phyloP scores from a whole-genome alignment of 2,888 invertebrate genomes.

The Drosophila meridionalis region DNA sequence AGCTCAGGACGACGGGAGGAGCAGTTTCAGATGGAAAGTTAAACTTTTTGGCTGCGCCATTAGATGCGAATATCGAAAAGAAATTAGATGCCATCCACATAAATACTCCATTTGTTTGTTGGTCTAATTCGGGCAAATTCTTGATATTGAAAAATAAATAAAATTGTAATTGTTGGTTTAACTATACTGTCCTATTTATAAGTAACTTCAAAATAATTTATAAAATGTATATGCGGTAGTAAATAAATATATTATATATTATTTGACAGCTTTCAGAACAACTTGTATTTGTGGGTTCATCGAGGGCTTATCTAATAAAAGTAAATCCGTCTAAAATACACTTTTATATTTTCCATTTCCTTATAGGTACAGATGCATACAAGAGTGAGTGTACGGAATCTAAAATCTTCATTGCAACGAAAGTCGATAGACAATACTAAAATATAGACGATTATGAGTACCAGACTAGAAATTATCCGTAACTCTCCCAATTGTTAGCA shows the following conservation, averaged over 20 bases:
- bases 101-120: not conserved
- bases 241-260: slow-evolving; percentile 2
- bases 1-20: not conserved
- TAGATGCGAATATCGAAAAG: not conserved
- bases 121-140: not conserved
- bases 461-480: too few relatives aligned
- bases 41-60: not conserved
- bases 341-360: too few relatives aligned
- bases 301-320: not conserved
- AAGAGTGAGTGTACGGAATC: too few relatives aligned
- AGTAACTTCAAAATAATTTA: not conserved
- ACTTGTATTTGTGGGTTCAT: not conserved
- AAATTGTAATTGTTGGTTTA: not conserved
- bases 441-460: too few relatives aligned
- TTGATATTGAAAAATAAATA: not conserved
- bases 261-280: not conserved
- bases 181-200: not conserved
- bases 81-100: not conserved
- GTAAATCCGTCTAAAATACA: too few relatives aligned
- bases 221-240: not conserved
- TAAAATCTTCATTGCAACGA: too few relatives aligned
- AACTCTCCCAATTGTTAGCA: too few relatives aligned
- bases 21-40: not conserved
- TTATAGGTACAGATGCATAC: too few relatives aligned
- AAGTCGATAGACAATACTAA: too few relatives aligned